A percentile compares a stretch with the other conserved stretches of the same genome.
Conservation (phyloP, 2,113 vertebrate species). For the Clupea harengus region DNA sequence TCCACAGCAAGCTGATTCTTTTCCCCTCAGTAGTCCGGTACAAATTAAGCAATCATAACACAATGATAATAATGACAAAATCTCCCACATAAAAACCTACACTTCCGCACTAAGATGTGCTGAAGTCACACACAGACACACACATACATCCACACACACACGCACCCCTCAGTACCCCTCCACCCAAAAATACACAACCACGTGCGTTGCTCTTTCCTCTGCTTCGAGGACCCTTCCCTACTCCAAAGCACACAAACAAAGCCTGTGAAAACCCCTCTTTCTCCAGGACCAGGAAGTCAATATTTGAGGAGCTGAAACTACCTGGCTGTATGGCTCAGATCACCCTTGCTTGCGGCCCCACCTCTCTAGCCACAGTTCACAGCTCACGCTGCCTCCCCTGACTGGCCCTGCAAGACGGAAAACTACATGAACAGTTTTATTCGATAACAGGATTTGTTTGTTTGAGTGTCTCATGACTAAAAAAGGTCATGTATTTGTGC, state of each 20-base stretch:
- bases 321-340: conserved; percentile 28
- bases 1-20: neutral
- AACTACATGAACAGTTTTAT: neutral
- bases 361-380: neutral
- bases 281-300: conserved; percentile 41
- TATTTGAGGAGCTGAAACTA: conserved; percentile 43
- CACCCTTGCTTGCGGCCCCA: neutral
- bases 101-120: neutral
- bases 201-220: neutral
- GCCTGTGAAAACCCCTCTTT: conserved; percentile 37
- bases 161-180: neutral
- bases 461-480: too few species aligned
- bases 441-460: neutral
- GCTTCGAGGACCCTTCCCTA: conserved; percentile 2
- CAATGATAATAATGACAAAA: neutral
- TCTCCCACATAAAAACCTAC: neutral
- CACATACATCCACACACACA: conserved; percentile 20
- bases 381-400: neutral
- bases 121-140: neutral
- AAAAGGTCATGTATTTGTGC: neutral
- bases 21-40: neutral
- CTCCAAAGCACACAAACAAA: conserved; percentile 19
- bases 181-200: neutral
- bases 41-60: conserved; percentile 13
- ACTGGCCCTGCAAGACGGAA: neutral